phyloP scores from a whole-genome alignment of 2,797 vertebrate genomes.

The Crenichthys baileyi region DNA sequence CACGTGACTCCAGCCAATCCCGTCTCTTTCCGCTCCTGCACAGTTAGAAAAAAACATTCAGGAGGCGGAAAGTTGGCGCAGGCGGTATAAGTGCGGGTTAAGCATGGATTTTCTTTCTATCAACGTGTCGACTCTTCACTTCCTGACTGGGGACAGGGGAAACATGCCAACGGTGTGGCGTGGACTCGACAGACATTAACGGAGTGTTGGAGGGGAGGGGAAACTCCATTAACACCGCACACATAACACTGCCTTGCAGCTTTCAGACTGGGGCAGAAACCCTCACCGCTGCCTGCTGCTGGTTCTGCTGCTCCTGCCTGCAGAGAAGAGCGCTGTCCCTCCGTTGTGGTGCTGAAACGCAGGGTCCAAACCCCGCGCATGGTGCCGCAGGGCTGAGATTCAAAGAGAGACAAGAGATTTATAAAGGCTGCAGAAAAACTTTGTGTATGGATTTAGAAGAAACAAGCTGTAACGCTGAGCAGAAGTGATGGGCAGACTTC shows the following conservation, averaged over 20 bases:
- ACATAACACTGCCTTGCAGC: constrained; percentile 5
- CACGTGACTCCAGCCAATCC: constrained; percentile 77
- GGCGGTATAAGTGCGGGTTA: constrained; percentile 65
- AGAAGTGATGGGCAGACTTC: constrained; percentile 62
- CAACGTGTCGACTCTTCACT: constrained; percentile 32
- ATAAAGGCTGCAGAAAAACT: constrained; percentile 15
- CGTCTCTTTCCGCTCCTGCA: constrained; percentile 65
- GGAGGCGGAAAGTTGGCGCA: constrained; percentile 56
- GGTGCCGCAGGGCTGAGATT: constrained; percentile 58
- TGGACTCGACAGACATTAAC: constrained; percentile 21
- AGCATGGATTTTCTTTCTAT: constrained; percentile 52
- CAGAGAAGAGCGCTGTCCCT: constrained; percentile 65
- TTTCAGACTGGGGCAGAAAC: constrained; percentile 22
- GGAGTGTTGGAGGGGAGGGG: constrained; percentile 4
- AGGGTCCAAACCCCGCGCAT: constrained; percentile 50
- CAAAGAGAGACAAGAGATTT: constrained; percentile 1
- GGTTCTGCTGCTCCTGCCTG: neutral
- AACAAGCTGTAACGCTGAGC: constrained; percentile 19
- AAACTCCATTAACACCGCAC: neutral
- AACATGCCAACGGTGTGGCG: constrained; percentile 27
- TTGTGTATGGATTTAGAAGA: constrained; percentile 34
- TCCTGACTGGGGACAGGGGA: constrained; percentile 11
- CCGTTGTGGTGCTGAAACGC: constrained; percentile 73
- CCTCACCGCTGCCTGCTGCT: constrained; percentile 27
- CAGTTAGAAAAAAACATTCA: constrained; percentile 5